Base-by-base conservation (phyloP, 2,113 vertebrate genomes). In the Argyrosomus japonicus region DNA sequence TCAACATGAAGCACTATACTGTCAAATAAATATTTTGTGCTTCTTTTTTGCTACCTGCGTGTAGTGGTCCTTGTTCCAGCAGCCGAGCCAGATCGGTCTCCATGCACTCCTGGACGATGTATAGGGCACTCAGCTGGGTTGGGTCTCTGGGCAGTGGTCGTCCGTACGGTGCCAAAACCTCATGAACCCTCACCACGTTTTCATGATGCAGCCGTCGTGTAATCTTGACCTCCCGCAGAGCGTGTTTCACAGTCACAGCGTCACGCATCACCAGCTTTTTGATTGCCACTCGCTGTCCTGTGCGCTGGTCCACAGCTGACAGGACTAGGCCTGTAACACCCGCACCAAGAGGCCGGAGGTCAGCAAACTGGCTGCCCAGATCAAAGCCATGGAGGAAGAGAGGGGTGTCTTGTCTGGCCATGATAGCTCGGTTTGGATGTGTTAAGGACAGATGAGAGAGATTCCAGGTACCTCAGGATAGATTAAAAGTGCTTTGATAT, bases 61-160 rank as follows among this genome's bases (percentile, higher is more conserved):
- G 93, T 1, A 99, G 94, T 0, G 97, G 96, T 17, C 97, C 98
- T 88, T 97, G 97, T 88, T 99, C 98, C 92, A 99, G 92, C 80
- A 99, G 90, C 25, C 92, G 94, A 0, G 97, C 96, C 91, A 99
- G 93, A 92, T 99, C 98, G 0, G 97, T 99, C 92, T 99, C 97
- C 97, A 99, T 99, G 90, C 98, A 96, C 92, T 99, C 98, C 95
- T 99, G 98, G 70, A 99, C 90, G 0, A 99, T 95, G 92, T 99
- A 99, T 10, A 98, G 95, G 83, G 97, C 70, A 1, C 96, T 95
- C 62, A 97, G 95, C 79, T 95, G 95, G 83, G 96, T 91, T 0
- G 97, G 92, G 63, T 99, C 97, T 0, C 93, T 93, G 0, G 94
- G 95, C 6, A 98, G 93, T 2, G 95, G 94, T 0, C 89, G 64